Evolutionary conservation across 2,888 invertebrate species (phyloP), one percentile per base, ranked within the genome.

Genomic region (Pseudeuparius sepicola): DNA sequence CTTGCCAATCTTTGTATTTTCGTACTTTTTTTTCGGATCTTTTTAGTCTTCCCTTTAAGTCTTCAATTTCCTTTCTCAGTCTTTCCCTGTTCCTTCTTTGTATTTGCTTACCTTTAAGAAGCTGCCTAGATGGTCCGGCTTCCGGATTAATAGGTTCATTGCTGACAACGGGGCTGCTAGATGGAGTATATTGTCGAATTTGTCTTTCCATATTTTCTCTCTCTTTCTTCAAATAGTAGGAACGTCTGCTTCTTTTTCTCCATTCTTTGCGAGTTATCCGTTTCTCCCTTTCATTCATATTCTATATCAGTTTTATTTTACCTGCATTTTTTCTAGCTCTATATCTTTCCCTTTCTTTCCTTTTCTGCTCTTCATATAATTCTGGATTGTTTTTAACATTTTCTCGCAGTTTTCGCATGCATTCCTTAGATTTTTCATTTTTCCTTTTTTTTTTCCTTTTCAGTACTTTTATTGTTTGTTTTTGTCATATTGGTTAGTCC

Each of bases 261-360:
- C 36, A 36, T 9, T 23, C 24, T 30, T 23, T 30, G 12, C 36
- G 23, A 14, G 31, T 11, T 30, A 10, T 24, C 31, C 30, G 16
- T 31, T 30, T 29, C 24, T 36, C 36, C 24, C 36, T 29, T 14
- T 36, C 30, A 24, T 20, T 14, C 12, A 30, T 9, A 14, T 36
- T 31, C 10, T 7, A 11, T 30, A 36, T 36, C 25, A 14, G 9
- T 12, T 30, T 29, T 17, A 30, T 29, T 23, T 31, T 36, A 4
- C 23, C 30, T 13, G 36, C 24, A 15, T 18, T 30, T 23, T 35
- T 29, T 29, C 30, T 32, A n/a, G 24, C 32, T 14, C 14, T 12
- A 32, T 32, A 32, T 24, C 32, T 23, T 25, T 32, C 32, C 14
- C 24, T 32, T 13, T 20, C 32, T 16, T 24, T 23, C 11, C 24